These are phyloP conservation scores for Centruroides sculpturatus DNA, from an alignment of 1,140 invertebrate species.

Conservation along the genomic window DNA sequence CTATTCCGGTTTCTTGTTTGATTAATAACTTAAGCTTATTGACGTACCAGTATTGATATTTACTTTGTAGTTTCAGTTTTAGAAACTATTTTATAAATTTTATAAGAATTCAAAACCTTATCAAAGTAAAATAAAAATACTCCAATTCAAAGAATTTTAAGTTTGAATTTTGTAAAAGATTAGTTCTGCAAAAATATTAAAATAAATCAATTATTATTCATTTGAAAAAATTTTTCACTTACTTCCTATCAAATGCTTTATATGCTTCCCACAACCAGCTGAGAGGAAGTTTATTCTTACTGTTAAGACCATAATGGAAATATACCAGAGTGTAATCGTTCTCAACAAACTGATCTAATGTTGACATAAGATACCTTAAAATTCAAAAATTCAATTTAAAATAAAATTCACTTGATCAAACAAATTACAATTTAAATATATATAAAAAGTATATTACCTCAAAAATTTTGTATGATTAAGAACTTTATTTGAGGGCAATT, in stretches of 20 bases:
- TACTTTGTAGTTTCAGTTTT: too few relatives aligned
- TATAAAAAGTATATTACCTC: slow-evolving; percentile 39
- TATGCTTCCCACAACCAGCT: slow-evolving; percentile 97
- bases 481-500: slow-evolving; percentile 71
- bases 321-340: slow-evolving; percentile 99
- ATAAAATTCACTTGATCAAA: background rate
- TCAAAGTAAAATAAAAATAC: too few relatives aligned
- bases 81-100: too few relatives aligned
- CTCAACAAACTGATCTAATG: slow-evolving; percentile 94
- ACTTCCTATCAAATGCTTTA: slow-evolving; percentile 90
- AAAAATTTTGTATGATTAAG: slow-evolving; percentile 69
- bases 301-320: slow-evolving; percentile 92
- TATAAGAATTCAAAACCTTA: too few relatives aligned
- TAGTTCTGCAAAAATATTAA: too few relatives aligned
- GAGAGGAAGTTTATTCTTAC: slow-evolving; percentile 90
- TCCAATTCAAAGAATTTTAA: too few relatives aligned
- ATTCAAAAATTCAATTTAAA: slow-evolving; percentile 20
- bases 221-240: slow-evolving; percentile 11
- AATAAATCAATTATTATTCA: too few relatives aligned
- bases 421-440: background rate
- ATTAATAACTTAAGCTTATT: too few relatives aligned
- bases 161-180: too few relatives aligned
- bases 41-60: too few relatives aligned
- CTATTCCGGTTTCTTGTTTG: too few relatives aligned
- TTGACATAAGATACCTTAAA: slow-evolving; percentile 78